Evolutionary conservation across 1,140 invertebrate species (phyloP).

Genomic region (Pachypsylla venusta): DNA sequence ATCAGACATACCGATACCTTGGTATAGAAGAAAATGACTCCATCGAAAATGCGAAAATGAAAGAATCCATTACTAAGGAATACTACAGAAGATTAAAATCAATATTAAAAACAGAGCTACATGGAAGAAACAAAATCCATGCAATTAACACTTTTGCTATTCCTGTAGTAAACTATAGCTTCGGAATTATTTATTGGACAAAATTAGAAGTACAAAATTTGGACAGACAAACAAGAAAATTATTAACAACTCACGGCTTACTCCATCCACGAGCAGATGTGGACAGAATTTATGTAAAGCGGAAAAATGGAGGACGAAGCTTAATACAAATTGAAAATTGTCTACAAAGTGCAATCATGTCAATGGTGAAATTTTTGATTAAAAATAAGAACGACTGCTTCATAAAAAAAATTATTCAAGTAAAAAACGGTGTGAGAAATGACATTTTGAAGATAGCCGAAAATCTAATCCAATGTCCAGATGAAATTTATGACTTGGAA

Average conservation of each 20-base stretch:
- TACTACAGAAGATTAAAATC: not conserved
- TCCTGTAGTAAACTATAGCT: constrained; percentile 6
- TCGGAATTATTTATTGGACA: not conserved
- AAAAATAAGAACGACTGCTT: not conserved
- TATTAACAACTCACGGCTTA: not conserved
- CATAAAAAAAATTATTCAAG: not conserved
- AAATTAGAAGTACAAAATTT: not conserved
- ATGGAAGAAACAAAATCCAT: not conserved
- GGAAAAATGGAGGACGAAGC: not conserved
- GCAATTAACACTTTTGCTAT: not conserved
- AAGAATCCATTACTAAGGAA: constrained; percentile 3
- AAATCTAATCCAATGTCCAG: too few species aligned
- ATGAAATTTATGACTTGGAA: too few species aligned
- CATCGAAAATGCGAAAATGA: constrained; percentile 1
- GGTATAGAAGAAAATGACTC: not conserved
- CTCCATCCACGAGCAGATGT: not conserved
- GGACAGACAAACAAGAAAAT: constrained; percentile 2
- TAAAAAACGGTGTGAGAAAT: not conserved
- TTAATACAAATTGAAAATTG: not conserved
- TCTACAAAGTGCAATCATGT: not conserved
- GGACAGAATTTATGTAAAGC: not conserved
- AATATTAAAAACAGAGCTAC: constrained; percentile 1
- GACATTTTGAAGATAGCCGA: not conserved
- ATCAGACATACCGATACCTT: not conserved
- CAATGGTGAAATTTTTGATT: not conserved